Conservation (phyloP, 2,888 invertebrate species). For the Hipparchia semele region DNA sequence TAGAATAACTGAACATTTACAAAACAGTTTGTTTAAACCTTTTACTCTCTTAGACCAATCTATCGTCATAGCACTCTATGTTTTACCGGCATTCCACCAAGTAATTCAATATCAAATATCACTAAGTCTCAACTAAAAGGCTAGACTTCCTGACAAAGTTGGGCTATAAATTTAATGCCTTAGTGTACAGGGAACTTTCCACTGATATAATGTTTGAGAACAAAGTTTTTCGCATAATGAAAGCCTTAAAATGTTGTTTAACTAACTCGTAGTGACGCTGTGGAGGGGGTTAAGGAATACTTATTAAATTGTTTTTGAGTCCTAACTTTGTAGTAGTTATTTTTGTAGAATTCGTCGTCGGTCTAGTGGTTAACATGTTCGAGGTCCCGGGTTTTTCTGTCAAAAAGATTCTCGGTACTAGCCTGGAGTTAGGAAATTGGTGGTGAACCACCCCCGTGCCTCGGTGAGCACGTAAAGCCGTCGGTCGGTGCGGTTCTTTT, state of each 20-base stretch:
- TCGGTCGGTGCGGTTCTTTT: too few relatives aligned
- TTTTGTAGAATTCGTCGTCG: not conserved
- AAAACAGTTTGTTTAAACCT: not conserved
- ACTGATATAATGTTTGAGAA: conserved; percentile 41
- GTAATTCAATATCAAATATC: conserved; percentile 36
- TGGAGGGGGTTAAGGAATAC: conserved; percentile 22
- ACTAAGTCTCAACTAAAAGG: conserved; percentile 51
- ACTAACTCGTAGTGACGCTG: conserved; percentile 23
- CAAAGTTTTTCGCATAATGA: conserved; percentile 41
- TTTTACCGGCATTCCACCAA: conserved; percentile 2
- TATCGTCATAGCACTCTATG: conserved; percentile 6
- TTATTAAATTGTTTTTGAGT: conserved; percentile 8
- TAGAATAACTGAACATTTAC: not conserved
- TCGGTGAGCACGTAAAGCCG: too few relatives aligned
- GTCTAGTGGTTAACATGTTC: not conserved
- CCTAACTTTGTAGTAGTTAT: not conserved
- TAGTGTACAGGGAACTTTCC: conserved; percentile 45
- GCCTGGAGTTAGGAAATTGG: too few relatives aligned
- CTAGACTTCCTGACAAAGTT: conserved; percentile 51
- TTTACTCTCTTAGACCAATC: not conserved
- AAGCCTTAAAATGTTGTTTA: conserved; percentile 34
- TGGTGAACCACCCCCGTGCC: too few relatives aligned
- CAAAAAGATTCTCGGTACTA: too few relatives aligned
- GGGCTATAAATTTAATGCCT: conserved; percentile 60
- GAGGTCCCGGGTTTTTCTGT: too few relatives aligned